Evolutionary conservation across 2,888 invertebrate genomes (phyloP), one percentile per base, ranked within the genome.

Genomic region (Macrophya annulata): DNA sequence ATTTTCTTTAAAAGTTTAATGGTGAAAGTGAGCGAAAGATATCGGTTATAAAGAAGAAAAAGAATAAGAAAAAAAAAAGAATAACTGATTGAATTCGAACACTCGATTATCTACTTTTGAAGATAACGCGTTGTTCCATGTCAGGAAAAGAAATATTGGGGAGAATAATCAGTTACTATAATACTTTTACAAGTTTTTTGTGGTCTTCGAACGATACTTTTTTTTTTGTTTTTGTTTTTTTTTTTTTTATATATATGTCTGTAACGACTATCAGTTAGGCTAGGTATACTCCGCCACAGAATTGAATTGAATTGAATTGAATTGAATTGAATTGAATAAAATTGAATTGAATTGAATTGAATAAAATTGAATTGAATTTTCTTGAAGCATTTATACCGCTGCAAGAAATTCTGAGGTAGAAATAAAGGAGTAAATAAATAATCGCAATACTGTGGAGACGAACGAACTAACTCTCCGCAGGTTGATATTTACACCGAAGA

Each of bases 391-490:
- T 37, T 68, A 15, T 37, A 37, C 37, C 12, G 37, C 68, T 37
- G 17, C 25, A 17, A 68, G 68, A 68, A 37, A 68, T 21, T 17
- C 31, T 6, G 74, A 31, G 43, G 31, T n/a, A 45, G 45, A 74
- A 74, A 74, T 74, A 43, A 45, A 45, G 43, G 45, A 74, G 74
- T 74, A 45, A 74, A 74, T 74, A 74, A 74, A 74, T 74, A 25
- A 74, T 74, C 43, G 45, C 31, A 37, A 62, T 62, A 62, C 59
- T 2, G 17, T 4, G 25, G 25, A 62, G 62, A 72, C 15, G 71
- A 40, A n/a, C 8, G n/a, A 48, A 45, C 76, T 48, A 48, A 45
- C 76, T 48, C 48, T 77, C 74, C 21, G 45, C 21, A 17, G 74
- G 43, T 74, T 74, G n/a, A 74, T 74, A 74, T 74, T 74, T 43